Base-by-base conservation (phyloP, 2,888 invertebrate genomes). In the Eupeodes latifasciatus region DNA sequence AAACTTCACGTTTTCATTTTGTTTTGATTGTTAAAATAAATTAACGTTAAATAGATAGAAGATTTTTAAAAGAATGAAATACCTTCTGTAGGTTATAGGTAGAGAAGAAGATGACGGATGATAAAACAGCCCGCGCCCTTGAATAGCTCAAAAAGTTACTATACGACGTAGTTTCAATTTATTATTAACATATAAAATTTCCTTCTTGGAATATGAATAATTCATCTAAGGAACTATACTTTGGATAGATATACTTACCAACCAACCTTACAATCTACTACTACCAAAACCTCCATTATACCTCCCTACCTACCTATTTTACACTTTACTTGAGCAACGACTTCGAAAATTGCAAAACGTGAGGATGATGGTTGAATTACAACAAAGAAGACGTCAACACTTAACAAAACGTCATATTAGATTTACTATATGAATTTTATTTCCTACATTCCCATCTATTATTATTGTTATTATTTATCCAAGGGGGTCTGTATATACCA, bases 161-260 rank as follows among this genome's bases (percentile, higher is more conserved):
- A 40, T 9, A 40, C 5, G 6, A 72, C 81, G 66, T 80, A 83
- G 61, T 76, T 83, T 87, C 83, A 87, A 87, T 87, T 83, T 59
- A 49, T 72, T 72, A 12, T 47, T 47, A 87, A 80, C 80, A 76
- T 72, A 74, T 49, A 27, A 85, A 79, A 72, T 66, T 66, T 72
- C 51, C n/a, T 66, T 72, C 47, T 59, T 69, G 36, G 34, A 77
- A 79, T 66, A 87, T 87, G 86, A 87, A 87, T 87, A 80, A 87
- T 87, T 83, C 83, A 87, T 87, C 57, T n/a, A 44, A 61, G 47
- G 72, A 66, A 78, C 72, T 74, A 27, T 27, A 66, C 82, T 71
- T 27, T 11, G 14, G 64, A 78, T 59, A 67, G 47, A 72, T 49
- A 51, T 40, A 40, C 40, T 40, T 40, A 40, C 40, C 40, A 40